Conservation (phyloP, 2,113 vertebrate species). For the Apteryx owenii region DNA sequence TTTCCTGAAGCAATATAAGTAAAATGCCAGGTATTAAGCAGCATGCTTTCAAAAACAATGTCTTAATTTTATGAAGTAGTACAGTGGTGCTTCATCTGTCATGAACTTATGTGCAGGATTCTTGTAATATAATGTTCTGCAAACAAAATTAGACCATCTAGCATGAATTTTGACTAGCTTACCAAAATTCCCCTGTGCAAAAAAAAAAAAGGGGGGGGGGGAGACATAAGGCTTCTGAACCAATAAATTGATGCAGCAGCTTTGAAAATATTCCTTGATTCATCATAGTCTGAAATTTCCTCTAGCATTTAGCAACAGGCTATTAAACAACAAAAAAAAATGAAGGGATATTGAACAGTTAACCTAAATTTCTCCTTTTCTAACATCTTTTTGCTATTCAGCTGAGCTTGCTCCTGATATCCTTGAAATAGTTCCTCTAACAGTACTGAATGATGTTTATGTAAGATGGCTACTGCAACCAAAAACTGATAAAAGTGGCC, state of each 20-base stretch:
- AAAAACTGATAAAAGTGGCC: neutral
- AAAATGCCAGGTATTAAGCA: conserved; percentile 20
- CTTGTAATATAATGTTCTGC: neutral
- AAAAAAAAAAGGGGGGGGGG: neutral
- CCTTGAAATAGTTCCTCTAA: neutral
- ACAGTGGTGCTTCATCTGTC: neutral
- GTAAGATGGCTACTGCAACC: neutral
- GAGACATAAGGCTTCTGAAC: neutral
- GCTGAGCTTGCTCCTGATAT: neutral
- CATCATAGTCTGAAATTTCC: neutral
- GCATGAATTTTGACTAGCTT: neutral
- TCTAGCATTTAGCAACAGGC: neutral
- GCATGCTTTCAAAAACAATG: conserved; percentile 1
- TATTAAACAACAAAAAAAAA: neutral
- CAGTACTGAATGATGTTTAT: neutral
- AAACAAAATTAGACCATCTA: neutral
- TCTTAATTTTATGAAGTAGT: conserved; percentile 2
- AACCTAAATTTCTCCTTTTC: neutral
- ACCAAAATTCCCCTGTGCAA: neutral
- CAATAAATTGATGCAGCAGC: neutral
- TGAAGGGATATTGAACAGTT: too few relatives aligned
- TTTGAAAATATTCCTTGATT: neutral
- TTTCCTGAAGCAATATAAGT: conserved; percentile 16
- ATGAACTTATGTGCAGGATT: neutral
- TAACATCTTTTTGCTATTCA: neutral